Evolutionary conservation across 2,797 vertebrate species (phyloP).

Genomic region (Hipposideros larvatus): DNA sequence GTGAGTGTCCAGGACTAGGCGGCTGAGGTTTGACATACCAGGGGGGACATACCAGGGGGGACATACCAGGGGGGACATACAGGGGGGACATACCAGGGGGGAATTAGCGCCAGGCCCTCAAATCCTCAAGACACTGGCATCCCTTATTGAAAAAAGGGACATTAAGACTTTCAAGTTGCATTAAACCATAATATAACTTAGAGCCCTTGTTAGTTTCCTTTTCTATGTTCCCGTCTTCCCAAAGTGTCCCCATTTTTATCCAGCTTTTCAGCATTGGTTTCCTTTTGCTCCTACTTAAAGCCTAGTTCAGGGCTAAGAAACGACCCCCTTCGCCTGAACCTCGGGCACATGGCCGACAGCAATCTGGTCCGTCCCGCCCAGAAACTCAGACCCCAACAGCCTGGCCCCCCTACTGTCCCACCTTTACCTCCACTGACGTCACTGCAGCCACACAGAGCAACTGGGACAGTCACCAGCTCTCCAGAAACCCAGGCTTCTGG

Average conservation of each 20-base stretch:
- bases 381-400: no score
- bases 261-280: accelerated
- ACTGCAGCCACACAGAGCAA: background rate
- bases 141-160: accelerated
- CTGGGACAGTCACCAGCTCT: accelerated
- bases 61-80: no score
- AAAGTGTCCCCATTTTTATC: background rate
- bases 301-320: background rate
- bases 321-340: accelerated
- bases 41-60: no score
- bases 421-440: accelerated
- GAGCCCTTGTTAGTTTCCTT: no score
- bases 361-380: accelerated
- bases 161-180: accelerated
- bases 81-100: no score
- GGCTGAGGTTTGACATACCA: no score
- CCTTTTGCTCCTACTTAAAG: background rate
- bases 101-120: background rate
- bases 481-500: accelerated
- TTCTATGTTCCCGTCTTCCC: accelerated
- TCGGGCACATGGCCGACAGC: accelerated
- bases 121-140: accelerated
- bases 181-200: accelerated
- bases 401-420: accelerated
- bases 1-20: no score